These are phyloP conservation scores for Leucoraja erinaceus DNA, from an alignment of 2,113 vertebrate species.

Conservation along the genomic window DNA sequence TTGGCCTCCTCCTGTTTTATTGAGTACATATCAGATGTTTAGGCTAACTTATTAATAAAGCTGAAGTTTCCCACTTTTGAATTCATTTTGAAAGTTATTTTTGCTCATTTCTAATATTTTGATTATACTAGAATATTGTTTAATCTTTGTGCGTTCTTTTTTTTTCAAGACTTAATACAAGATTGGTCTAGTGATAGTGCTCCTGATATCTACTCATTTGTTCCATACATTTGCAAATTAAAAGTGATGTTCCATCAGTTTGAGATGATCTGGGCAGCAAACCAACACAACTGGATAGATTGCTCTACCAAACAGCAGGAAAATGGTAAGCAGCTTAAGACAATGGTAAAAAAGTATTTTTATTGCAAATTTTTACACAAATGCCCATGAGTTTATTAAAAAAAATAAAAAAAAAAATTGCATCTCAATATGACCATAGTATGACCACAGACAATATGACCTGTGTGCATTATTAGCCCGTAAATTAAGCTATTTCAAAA, in stretches of 20 bases:
- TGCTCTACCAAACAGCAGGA: conserved; percentile 98
- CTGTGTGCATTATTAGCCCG: not conserved
- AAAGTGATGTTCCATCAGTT: conserved; percentile 97
- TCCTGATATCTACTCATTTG: conserved; percentile 94
- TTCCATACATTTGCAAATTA: conserved; percentile 96
- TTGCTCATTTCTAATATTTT: not conserved
- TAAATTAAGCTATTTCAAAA: not conserved
- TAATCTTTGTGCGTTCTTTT: not conserved
- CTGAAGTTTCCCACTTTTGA: not conserved
- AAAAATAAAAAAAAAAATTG: not conserved
- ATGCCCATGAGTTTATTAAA: not conserved
- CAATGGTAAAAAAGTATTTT: not conserved
- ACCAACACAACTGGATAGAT: conserved; percentile 97
- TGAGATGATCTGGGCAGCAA: conserved; percentile 98
- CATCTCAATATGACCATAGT: not conserved
- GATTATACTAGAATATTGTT: not conserved
- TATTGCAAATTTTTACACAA: not conserved
- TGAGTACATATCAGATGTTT: too few relatives aligned
- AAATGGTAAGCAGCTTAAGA: conserved; percentile 69
- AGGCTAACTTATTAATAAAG: too few relatives aligned
- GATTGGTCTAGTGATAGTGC: conserved; percentile 94
- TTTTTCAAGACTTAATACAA: conserved; percentile 80
- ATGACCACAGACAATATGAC: too few relatives aligned
- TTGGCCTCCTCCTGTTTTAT: too few relatives aligned
- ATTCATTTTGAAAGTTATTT: not conserved